phyloP scores from a whole-genome alignment of 2,888 invertebrate genomes.

The Galerucella nymphaeae region DNA sequence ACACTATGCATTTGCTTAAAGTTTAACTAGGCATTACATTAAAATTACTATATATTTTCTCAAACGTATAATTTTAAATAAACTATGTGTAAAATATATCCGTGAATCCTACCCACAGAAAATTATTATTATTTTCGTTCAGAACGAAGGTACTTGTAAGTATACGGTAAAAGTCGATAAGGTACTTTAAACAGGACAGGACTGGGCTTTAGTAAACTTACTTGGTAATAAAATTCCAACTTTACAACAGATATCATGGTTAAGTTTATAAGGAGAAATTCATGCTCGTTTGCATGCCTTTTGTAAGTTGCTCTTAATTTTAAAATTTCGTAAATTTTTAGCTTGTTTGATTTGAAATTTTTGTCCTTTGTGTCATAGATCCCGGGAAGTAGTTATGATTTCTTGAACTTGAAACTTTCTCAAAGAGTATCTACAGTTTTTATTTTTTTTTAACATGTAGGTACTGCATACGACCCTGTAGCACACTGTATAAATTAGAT shows the following conservation, averaged over 20 bases:
- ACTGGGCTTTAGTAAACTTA: not conserved
- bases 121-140: constrained; percentile 38
- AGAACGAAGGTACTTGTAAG: constrained; percentile 35
- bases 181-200: constrained; percentile 21
- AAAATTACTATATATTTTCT: constrained; percentile 39
- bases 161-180: constrained; percentile 32
- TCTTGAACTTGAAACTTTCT: too few relatives aligned
- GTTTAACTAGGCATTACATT: constrained; percentile 49
- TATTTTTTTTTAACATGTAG: not conserved
- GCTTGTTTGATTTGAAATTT: too few relatives aligned
- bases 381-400: too few relatives aligned
- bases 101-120: constrained; percentile 35
- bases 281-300: too few relatives aligned
- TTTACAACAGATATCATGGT: too few relatives aligned
- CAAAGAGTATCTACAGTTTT: too few relatives aligned
- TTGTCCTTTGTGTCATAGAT: too few relatives aligned
- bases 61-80: constrained; percentile 41
- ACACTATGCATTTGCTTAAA: constrained; percentile 39
- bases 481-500: constrained; percentile 35
- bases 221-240: not conserved
- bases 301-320: too few relatives aligned
- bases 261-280: too few relatives aligned
- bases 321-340: too few relatives aligned
- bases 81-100: constrained; percentile 44
- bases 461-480: not conserved